These are phyloP conservation scores for Cyclina sinensis DNA, from an alignment of 1,140 invertebrate genomes.

Conservation along the genomic window DNA sequence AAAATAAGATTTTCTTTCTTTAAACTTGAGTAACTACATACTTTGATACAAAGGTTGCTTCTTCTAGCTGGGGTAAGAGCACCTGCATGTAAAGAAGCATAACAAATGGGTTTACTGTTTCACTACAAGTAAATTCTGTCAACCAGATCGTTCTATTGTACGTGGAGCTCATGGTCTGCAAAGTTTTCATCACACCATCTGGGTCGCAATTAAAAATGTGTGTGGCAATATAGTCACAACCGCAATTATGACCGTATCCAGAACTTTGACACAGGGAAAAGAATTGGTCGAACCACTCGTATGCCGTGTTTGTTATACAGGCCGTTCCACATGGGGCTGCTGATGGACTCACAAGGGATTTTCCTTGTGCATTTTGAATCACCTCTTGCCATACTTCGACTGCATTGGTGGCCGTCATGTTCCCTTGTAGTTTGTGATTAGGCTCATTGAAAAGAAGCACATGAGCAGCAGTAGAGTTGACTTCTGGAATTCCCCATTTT, in stretches of 20 bases:
- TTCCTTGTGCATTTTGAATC: neutral
- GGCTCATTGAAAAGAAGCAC: slow-evolving; percentile 73
- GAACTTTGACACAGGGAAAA: slow-evolving; percentile 64
- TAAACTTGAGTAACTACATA: too few species aligned
- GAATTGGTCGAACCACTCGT: slow-evolving; percentile 72
- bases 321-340: slow-evolving; percentile 44
- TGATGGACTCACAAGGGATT: slow-evolving; percentile 69
- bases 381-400: slow-evolving; percentile 65
- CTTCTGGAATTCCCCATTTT: neutral
- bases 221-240: slow-evolving; percentile 71
- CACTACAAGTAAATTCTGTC: slow-evolving; percentile 73
- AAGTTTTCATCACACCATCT: slow-evolving; percentile 68
- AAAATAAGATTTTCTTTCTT: too few species aligned
- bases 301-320: neutral
- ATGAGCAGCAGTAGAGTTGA: neutral
- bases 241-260: slow-evolving; percentile 65
- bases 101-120: slow-evolving; percentile 19
- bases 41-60: slow-evolving; percentile 64
- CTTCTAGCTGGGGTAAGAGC: slow-evolving; percentile 69
- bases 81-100: slow-evolving; percentile 70
- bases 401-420: slow-evolving; percentile 58
- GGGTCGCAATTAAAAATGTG: slow-evolving; percentile 72
- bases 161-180: slow-evolving; percentile 64
- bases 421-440: slow-evolving; percentile 64
- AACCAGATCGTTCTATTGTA: slow-evolving; percentile 73